phyloP scores from a whole-genome alignment of 2,113 vertebrate species.

The Dendrocopos noguchii region DNA sequence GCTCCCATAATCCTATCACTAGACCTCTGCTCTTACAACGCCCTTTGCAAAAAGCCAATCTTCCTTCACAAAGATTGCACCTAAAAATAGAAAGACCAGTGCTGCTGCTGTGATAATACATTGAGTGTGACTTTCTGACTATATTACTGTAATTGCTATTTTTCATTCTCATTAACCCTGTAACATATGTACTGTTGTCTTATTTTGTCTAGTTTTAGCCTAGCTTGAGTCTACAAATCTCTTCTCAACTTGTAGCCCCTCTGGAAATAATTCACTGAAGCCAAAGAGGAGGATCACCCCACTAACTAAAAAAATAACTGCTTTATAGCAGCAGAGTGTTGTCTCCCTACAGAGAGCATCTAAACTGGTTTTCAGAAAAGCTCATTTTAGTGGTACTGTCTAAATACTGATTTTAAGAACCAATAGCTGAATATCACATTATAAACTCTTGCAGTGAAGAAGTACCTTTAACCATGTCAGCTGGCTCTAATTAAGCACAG shows the following conservation, averaged over 20 bases:
- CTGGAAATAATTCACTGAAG: neutral
- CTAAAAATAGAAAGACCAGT: slow-evolving; percentile 14
- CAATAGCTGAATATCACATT: neutral
- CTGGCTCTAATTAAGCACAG: neutral
- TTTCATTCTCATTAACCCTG: slow-evolving; percentile 25
- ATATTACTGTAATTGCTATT: neutral
- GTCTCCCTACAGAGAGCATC: neutral
- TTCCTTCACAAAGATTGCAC: slow-evolving; percentile 1
- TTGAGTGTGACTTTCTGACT: slow-evolving; percentile 6
- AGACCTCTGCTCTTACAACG: neutral
- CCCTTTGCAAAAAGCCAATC: slow-evolving; percentile 8
- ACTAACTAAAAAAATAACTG: neutral
- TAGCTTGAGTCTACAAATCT: neutral
- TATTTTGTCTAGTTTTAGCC: neutral
- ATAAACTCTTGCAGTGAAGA: neutral
- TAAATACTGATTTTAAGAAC: slow-evolving; percentile 7
- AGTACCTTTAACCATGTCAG: neutral
- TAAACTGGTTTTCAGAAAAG: neutral
- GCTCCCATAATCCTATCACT: neutral
- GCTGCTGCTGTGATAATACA: slow-evolving; percentile 10
- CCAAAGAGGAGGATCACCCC: neutral
- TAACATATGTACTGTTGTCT: neutral
- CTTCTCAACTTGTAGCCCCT: neutral
- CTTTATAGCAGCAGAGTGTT: neutral
- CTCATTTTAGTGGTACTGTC: neutral